phyloP scores from a whole-genome alignment of 1,140 invertebrate species.

The Anastrepha ludens region DNA sequence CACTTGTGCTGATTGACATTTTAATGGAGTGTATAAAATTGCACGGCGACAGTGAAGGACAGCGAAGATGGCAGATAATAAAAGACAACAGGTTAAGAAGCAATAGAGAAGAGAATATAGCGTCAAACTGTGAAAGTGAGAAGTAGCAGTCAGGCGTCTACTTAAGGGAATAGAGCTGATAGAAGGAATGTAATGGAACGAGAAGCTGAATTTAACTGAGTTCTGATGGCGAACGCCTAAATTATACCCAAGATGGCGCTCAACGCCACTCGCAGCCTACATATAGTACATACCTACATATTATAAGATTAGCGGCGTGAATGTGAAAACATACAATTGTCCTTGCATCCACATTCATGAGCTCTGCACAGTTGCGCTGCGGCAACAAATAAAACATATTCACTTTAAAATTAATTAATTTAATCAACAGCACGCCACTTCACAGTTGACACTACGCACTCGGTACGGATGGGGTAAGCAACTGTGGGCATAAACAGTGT shows the following conservation, averaged over 20 bases:
- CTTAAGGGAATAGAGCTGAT: background rate
- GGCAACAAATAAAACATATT: background rate
- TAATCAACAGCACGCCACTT: slow-evolving; percentile 12
- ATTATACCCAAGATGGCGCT: too few relatives aligned
- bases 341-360: background rate
- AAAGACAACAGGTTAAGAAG: background rate
- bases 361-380: background rate
- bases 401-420: slow-evolving; percentile 47
- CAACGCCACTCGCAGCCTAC: background rate
- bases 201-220: too few relatives aligned
- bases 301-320: too few relatives aligned
- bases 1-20: slow-evolving; percentile 25
- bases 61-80: background rate
- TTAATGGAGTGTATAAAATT: slow-evolving; percentile 38
- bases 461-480: too few relatives aligned
- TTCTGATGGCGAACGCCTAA: too few relatives aligned
- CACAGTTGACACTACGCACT: background rate
- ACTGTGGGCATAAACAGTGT: too few relatives aligned
- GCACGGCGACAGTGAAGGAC: background rate
- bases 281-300: background rate
- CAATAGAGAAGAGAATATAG: background rate
- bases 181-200: too few relatives aligned
- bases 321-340: background rate
- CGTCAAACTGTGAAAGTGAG: too few relatives aligned
- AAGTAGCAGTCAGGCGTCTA: background rate